These are phyloP conservation scores for Perognathus longimembris DNA, from an alignment of 2,113 vertebrate genomes.

Conservation along the genomic window DNA sequence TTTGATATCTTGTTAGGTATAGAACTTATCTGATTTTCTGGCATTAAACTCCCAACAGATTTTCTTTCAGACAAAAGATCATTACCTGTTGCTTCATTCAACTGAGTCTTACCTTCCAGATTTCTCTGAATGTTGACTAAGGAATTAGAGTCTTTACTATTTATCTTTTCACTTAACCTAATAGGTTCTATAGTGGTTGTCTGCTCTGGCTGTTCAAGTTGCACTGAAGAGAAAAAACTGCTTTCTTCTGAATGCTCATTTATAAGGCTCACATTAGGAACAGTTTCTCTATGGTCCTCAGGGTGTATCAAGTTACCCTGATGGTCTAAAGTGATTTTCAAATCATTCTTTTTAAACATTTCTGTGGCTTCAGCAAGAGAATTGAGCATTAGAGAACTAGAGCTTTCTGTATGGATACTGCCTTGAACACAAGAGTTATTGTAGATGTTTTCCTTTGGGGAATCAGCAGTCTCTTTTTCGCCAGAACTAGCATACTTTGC, in stretches of 20 bases:
- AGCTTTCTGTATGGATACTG: slow-evolving; percentile 30
- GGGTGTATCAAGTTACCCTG: slow-evolving; percentile 60
- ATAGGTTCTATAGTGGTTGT: not conserved
- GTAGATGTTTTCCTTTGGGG: slow-evolving; percentile 27
- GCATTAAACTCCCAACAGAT: not conserved
- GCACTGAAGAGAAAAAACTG: slow-evolving; percentile 21
- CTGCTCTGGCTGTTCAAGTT: slow-evolving; percentile 1
- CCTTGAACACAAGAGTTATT: not conserved
- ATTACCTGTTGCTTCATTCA: slow-evolving; percentile 48
- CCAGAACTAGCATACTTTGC: slow-evolving; percentile 37
- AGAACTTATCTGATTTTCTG: slow-evolving; percentile 57
- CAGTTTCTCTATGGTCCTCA: slow-evolving; percentile 54
- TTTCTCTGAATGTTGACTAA: slow-evolving; percentile 39
- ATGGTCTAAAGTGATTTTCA: slow-evolving; percentile 53
- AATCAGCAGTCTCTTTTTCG: slow-evolving; percentile 60
- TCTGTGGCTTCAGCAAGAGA: slow-evolving; percentile 69
- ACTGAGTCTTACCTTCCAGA: slow-evolving; percentile 40
- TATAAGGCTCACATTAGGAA: slow-evolving; percentile 8
- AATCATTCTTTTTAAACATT: slow-evolving; percentile 63
- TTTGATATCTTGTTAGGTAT: slow-evolving; percentile 45
- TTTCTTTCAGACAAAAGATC: slow-evolving; percentile 66
- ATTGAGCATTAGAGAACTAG: slow-evolving; percentile 49
- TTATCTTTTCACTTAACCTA: not conserved
- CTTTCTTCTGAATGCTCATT: slow-evolving; percentile 42
- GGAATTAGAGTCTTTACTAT: slow-evolving; percentile 9